Evolutionary conservation across 2,888 invertebrate species (phyloP).

Genomic region (Acrobasis repandana): DNA sequence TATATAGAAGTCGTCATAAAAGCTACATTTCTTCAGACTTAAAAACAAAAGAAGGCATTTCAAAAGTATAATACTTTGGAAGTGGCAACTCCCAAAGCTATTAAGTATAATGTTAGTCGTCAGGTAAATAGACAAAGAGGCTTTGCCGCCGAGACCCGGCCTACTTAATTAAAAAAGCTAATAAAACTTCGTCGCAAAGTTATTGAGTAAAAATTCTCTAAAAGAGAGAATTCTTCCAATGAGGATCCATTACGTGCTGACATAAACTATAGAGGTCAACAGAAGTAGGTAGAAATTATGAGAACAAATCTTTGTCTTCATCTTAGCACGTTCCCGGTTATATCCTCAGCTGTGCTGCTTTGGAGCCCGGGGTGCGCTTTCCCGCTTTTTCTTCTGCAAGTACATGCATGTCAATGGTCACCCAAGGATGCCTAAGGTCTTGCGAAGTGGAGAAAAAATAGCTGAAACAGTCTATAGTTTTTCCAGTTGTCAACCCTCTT

Average conservation of each 20-base stretch:
- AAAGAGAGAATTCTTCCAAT: constrained; percentile 18
- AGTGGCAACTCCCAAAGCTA: constrained; percentile 33
- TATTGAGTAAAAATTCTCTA: constrained; percentile 21
- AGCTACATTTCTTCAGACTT: background rate
- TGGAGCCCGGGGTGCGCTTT: too few species aligned
- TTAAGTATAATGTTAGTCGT: constrained; percentile 36
- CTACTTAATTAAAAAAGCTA: constrained; percentile 39
- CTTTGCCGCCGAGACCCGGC: constrained; percentile 16
- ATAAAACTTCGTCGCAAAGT: constrained; percentile 32
- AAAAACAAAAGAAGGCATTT: background rate
- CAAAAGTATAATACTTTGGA: constrained; percentile 26
- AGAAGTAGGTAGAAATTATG: too few species aligned
- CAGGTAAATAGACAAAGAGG: constrained; percentile 31
- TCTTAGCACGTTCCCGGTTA: too few species aligned
- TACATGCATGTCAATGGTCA: too few species aligned
- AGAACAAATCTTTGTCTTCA: too few species aligned
- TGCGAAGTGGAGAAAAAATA: too few species aligned
- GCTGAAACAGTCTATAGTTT: too few species aligned
- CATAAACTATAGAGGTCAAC: background rate
- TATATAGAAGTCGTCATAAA: background rate
- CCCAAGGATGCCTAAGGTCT: too few species aligned
- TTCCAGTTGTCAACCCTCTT: too few species aligned
- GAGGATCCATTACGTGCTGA: constrained; percentile 9
- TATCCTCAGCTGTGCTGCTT: too few species aligned
- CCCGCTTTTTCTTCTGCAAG: too few species aligned